These are phyloP conservation scores for Amia ocellicauda DNA, from an alignment of 2,113 vertebrate species.

Conservation along the genomic window DNA sequence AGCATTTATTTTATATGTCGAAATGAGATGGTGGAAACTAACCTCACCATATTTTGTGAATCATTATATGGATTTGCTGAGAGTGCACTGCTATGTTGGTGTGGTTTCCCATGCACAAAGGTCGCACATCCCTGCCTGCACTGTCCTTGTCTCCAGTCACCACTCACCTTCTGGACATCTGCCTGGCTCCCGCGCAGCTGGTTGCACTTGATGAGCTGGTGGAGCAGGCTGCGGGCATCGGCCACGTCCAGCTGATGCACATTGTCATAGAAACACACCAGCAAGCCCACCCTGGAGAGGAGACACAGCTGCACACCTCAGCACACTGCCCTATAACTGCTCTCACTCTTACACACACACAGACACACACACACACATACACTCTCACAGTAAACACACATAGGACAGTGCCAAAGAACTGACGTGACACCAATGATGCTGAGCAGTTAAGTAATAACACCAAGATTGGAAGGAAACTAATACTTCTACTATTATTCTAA, in stretches of 20 bases:
- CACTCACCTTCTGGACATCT: conserved; percentile 62
- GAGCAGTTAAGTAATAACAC: too few relatives aligned
- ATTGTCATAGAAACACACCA: conserved; percentile 73
- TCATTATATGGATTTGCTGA: background rate
- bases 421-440: background rate
- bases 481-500: too few relatives aligned
- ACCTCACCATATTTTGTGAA: background rate
- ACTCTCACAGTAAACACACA: background rate
- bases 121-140: too few relatives aligned
- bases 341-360: too few relatives aligned
- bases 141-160: background rate
- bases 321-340: background rate
- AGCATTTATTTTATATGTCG: too few relatives aligned
- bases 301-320: conserved; percentile 3
- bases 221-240: conserved; percentile 65
- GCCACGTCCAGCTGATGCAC: conserved; percentile 56
- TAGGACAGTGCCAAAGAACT: background rate
- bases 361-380: too few relatives aligned
- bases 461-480: too few relatives aligned
- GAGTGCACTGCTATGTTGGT: background rate
- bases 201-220: conserved; percentile 78
- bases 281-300: conserved; percentile 60
- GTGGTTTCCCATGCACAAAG: background rate
- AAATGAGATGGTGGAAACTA: too few relatives aligned
- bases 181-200: conserved; percentile 62